A percentile compares a stretch with the other conserved stretches of the same genome.
Evolutionary conservation across 2,888 invertebrate genomes (phyloP).

Genomic region (Epicampocera succincta): DNA sequence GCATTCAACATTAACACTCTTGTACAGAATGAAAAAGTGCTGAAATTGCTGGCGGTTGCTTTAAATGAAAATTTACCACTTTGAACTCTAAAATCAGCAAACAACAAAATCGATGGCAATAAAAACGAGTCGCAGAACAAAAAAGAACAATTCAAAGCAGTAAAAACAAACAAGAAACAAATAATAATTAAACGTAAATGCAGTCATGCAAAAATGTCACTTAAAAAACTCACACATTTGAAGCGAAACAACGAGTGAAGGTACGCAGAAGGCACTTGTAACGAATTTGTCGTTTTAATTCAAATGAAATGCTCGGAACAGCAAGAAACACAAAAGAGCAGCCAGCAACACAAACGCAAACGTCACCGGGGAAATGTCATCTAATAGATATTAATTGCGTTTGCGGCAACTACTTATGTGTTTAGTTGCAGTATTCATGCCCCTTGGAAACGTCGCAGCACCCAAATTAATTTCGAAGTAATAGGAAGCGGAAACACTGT

Average conservation of each 20-base stretch:
- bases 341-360: not conserved
- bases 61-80: slow-evolving; percentile 1
- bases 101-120: not conserved
- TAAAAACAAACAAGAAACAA: not conserved
- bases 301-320: not conserved
- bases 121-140: not conserved
- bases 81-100: not conserved
- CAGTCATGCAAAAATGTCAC: not conserved
- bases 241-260: not conserved
- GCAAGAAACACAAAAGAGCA: not conserved
- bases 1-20: no score
- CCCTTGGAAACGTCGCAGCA: not conserved
- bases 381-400: not conserved
- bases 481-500: no score
- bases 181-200: slow-evolving; percentile 4
- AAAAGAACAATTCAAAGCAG: not conserved
- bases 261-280: slow-evolving; percentile 2
- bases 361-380: not conserved
- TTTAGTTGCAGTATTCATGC: not conserved
- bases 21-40: no score
- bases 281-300: not conserved
- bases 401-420: not conserved
- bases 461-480: not conserved
- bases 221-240: not conserved
- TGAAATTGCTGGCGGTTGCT: not conserved